Evolutionary conservation across 2,113 vertebrate species (phyloP).

Genomic region (Atrichornis clamosus): DNA sequence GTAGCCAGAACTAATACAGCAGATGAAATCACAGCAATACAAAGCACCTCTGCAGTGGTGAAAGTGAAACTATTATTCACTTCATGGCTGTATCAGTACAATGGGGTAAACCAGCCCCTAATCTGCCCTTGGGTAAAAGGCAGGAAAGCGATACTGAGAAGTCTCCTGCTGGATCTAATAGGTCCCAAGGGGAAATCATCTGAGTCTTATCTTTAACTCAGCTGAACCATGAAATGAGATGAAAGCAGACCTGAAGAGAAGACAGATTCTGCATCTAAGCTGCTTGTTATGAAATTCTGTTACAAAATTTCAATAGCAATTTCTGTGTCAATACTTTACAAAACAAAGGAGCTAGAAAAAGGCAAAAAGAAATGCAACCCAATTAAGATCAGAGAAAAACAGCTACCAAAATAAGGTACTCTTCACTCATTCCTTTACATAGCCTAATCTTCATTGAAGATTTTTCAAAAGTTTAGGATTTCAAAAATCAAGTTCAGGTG

Average conservation of each 20-base stretch:
- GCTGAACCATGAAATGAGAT: slow-evolving; percentile 21
- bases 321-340: not conserved
- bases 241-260: not conserved
- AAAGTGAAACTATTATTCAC: not conserved
- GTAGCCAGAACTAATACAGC: not conserved
- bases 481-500: not conserved
- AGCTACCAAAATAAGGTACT: not conserved
- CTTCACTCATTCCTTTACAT: not conserved
- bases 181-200: not conserved
- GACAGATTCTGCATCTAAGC: not conserved
- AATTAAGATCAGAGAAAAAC: not conserved
- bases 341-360: not conserved
- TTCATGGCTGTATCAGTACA: not conserved
- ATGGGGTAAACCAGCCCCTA: not conserved
- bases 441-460: not conserved
- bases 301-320: not conserved
- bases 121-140: not conserved
- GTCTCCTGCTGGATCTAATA: not conserved
- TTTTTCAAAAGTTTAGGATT: not conserved
- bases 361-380: not conserved
- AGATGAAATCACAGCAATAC: not conserved
- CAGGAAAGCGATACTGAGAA: not conserved
- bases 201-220: not conserved
- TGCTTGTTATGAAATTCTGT: not conserved
- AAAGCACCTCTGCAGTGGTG: not conserved